Base-by-base conservation (phyloP, 92 coral and sea anemone genomes). In the Ricordea florida region DNA sequence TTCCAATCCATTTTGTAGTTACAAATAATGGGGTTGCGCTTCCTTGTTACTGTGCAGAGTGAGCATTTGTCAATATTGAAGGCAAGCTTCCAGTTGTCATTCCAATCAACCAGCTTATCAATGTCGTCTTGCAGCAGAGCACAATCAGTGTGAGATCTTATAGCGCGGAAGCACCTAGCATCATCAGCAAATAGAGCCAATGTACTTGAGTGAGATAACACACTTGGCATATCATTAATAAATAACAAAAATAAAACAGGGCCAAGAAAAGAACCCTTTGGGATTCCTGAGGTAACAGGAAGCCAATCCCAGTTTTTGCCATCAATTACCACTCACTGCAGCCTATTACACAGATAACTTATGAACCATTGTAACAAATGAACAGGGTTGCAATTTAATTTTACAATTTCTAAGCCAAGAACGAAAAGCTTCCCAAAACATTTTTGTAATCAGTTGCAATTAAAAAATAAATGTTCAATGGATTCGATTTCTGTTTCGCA, bases 141-240 rank as follows among this genome's bases (percentile, higher is more conserved):
- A 59, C 49, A 40, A 22, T 80, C 80, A 20, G 18, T 52, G 26
- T 28, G 28, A 15, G 27, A 25, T 35, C 58, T 18, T n/a, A 83
- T 30, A 33, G 38, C 34, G 10, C 71, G 40, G n/a, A 20, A 53
- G 31, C 73, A 78, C 30, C 69, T 84, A 4, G 80, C 69, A 29
- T 69, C 85, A 29, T 84, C 80, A 13, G 68, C 68, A 51, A 68
- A 84, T 37, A 84, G 69, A 24, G 61, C 82, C 52, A 71, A 45
- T 11, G 66, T 24, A 27, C 85, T 26, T 33, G 16, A 37, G 20
- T 31, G 50, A 35, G 42, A 10, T 10, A 57, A 21, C 25, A 33
- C 17, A 16, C 43, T 61, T 9, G 89, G 78, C 9, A 63, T 60
- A 32, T 74, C 88, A 11, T 82, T 74, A 24, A 82, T 66, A 49